Evolutionary conservation across 53 echinoderm and acorn worm species (phyloP).

Genomic region (Luidia sarsii): DNA sequence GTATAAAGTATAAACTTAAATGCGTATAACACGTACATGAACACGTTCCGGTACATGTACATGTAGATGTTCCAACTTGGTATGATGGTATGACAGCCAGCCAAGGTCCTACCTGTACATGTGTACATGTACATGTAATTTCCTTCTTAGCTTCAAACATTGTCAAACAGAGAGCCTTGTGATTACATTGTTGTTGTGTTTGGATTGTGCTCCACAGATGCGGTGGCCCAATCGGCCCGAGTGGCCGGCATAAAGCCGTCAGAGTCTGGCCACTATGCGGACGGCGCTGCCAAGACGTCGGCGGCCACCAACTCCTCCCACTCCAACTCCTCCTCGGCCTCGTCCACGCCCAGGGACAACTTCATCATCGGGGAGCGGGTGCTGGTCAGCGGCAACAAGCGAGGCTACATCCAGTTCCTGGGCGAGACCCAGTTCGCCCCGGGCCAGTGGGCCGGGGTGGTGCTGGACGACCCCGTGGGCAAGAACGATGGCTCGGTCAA

Average conservation of each 20-base stretch:
- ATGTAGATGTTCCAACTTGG: background rate
- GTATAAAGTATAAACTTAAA: too few species aligned
- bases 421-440: conserved; percentile 93
- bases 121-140: background rate
- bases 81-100: background rate
- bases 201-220: conserved; percentile 77
- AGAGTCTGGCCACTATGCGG: conserved; percentile 84
- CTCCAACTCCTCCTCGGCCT: conserved; percentile 42
- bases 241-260: conserved; percentile 87
- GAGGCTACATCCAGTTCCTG: conserved; percentile 90
- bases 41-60: too few species aligned
- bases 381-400: conserved; percentile 91
- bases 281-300: conserved; percentile 66
- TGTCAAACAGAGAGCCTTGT: too few species aligned
- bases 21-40: too few species aligned
- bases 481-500: conserved; percentile 97
- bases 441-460: conserved; percentile 96
- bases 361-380: conserved; percentile 94
- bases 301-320: conserved; percentile 29
- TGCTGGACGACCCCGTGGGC: conserved; percentile 85
- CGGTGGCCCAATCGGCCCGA: conserved; percentile 93
- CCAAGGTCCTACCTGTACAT: too few species aligned
- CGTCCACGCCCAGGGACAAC: conserved; percentile 63
- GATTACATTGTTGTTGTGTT: too few species aligned
- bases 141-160: too few species aligned